These are phyloP conservation scores for Whitmania pigra DNA, from an alignment of 1,140 invertebrate genomes.

Conservation along the genomic window DNA sequence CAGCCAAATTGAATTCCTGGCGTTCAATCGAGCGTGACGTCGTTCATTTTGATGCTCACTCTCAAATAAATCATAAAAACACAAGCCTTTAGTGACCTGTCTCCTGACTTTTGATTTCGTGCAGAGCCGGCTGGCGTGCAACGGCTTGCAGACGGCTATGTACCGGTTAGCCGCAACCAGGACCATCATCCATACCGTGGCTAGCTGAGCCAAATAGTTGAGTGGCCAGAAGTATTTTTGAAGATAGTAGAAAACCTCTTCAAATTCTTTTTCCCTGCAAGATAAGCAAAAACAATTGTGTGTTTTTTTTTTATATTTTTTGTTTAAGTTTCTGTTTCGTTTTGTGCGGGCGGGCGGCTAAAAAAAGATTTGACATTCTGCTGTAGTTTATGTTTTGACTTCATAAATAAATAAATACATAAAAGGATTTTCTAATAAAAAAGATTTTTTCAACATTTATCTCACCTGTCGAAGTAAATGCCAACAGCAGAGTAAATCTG, in stretches of 20 bases:
- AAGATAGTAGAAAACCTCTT: not conserved
- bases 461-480: slow-evolving; percentile 15
- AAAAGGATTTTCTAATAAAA: no score
- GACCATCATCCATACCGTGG: slow-evolving; percentile 24
- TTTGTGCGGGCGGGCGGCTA: no score
- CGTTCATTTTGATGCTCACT: no score
- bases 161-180: slow-evolving; percentile 24
- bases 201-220: slow-evolving; percentile 24
- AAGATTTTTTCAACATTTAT: no score
- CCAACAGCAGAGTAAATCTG: slow-evolving; percentile 23
- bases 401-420: no score
- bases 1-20: no score
- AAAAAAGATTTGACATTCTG: no score
- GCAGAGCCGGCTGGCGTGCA: slow-evolving; percentile 17
- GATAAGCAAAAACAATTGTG: not conserved
- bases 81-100: not conserved
- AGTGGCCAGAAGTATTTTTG: slow-evolving; percentile 21
- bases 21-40: no score
- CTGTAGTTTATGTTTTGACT: no score
- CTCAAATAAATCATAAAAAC: no score
- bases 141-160: slow-evolving; percentile 24
- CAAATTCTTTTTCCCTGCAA: not conserved
- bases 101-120: slow-evolving; percentile 19
- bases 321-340: no score
- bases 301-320: no score